Percentiles rank a stretch among this genome's conserved stretches.
Conservation (phyloP, 2,888 invertebrate genomes). For the Calliopum simillimum region DNA sequence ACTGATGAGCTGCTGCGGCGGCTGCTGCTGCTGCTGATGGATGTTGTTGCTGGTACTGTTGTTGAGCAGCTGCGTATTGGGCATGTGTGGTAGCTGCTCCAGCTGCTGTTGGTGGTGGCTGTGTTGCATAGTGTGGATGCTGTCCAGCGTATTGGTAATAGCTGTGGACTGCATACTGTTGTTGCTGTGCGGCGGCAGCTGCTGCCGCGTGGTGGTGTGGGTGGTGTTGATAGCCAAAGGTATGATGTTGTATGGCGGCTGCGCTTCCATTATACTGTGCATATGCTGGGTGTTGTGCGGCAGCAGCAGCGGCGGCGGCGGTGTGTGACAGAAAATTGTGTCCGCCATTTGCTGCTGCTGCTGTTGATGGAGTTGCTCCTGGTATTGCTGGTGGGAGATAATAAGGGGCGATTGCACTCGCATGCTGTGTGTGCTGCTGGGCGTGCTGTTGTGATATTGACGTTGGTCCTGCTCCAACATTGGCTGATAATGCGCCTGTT, state of each 20-base stretch:
- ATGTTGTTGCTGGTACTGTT: constrained; percentile 46
- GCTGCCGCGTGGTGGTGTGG: constrained; percentile 44
- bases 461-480: constrained; percentile 43
- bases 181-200: constrained; percentile 50
- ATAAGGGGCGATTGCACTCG: constrained; percentile 57
- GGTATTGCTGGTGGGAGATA: constrained; percentile 59
- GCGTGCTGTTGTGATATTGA: constrained; percentile 50
- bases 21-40: constrained; percentile 48
- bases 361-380: constrained; percentile 53
- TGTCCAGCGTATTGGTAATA: constrained; percentile 63
- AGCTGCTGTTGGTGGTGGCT: constrained; percentile 57
- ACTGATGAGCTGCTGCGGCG: constrained; percentile 59
- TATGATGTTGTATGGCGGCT: constrained; percentile 66
- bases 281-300: constrained; percentile 48
- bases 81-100: constrained; percentile 38
- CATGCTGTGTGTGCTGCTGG: constrained; percentile 49
- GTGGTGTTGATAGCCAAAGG: constrained; percentile 64
- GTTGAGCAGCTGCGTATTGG: constrained; percentile 51
- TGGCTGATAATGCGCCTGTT: constrained; percentile 40
- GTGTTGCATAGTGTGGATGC: constrained; percentile 56
- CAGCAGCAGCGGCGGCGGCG: constrained; percentile 58
- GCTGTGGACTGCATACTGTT: constrained; percentile 51
- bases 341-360: constrained; percentile 52
- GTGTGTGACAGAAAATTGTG: constrained; percentile 61
- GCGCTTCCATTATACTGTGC: constrained; percentile 61